Base-by-base conservation (phyloP, 2,888 invertebrate genomes). In the Camptogramma bilineatum region DNA sequence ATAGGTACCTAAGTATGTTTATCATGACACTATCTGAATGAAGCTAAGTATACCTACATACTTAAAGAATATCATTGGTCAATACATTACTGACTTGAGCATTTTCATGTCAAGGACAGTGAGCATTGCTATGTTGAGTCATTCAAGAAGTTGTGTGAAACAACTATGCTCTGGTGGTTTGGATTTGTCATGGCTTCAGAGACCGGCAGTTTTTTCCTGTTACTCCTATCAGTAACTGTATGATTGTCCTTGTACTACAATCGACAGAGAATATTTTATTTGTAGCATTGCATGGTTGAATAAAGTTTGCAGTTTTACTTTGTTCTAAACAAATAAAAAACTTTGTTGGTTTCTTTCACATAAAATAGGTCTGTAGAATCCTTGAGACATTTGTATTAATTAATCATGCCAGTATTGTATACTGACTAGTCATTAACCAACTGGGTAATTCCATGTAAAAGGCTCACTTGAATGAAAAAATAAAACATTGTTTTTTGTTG, bases 101-200 rank as follows among this genome's bases (percentile, higher is more conserved):
- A 71, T 76, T 80, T 84, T 84, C 72, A 78, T 87, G 87, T 87
- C 90, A 90, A 91, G 91, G 90, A 81, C 87, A 87, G 73, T 79
- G 76, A 76, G 75, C 79, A 75, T 78, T 80, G 79, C 76, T 72
- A 76, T 42, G 46, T 65, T 68, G 66, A 70, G 52, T 68, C 56
- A 69, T 58, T 64, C 60, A 69, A 24, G 55, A 73, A 75, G 71
- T 77, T 79, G 69, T 77, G 61, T 77, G 68, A 63, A 50, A 61
- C 50, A 16, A 46, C 52, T 55, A 13, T 62, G 56, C 70, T 64
- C 64, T 63, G 63, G 62, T 72, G 64, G 70, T 63, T 70, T 70
- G 47, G 34, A 42, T 60, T 28, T n/a, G 28, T 39, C 62, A 44
- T 39, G 28, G 39, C 46, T 56, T 19, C 48, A 31, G 34, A 39